phyloP scores from a whole-genome alignment of 2,888 invertebrate genomes.

The Stenoptilia bipunctidactyla region DNA sequence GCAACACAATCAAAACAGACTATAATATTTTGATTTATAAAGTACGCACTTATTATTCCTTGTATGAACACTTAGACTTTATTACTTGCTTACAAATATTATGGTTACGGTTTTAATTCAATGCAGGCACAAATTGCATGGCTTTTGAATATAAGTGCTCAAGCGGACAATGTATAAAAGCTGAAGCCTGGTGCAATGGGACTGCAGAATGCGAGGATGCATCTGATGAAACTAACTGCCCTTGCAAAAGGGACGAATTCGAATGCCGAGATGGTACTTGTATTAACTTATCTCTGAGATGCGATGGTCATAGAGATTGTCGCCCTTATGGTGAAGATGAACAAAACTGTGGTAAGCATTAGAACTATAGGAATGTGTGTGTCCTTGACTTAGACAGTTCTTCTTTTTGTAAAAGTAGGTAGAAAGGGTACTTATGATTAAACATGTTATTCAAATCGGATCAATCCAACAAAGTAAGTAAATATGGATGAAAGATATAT shows the following conservation, averaged over 20 bases:
- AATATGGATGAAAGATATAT: too few relatives aligned
- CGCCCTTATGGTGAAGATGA: slow-evolving; percentile 72
- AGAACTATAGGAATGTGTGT: too few relatives aligned
- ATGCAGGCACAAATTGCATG: slow-evolving; percentile 63
- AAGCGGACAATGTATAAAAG: slow-evolving; percentile 73
- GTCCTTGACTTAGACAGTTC: too few relatives aligned
- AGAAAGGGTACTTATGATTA: too few relatives aligned
- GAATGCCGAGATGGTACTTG: slow-evolving; percentile 76
- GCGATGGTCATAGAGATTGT: slow-evolving; percentile 75
- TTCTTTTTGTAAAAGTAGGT: too few relatives aligned
- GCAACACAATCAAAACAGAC: too few relatives aligned
- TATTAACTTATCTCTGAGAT: slow-evolving; percentile 72
- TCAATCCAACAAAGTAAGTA: too few relatives aligned
- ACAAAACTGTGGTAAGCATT: slow-evolving; percentile 46
- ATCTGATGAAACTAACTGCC: slow-evolving; percentile 52
- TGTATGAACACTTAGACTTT: too few relatives aligned
- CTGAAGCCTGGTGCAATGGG: slow-evolving; percentile 64
- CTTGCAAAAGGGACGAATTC: slow-evolving; percentile 62
- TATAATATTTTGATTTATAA: too few relatives aligned
- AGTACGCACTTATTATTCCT: too few relatives aligned
- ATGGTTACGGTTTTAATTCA: slow-evolving; percentile 52
- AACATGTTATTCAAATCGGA: too few relatives aligned
- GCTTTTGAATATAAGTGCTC: slow-evolving; percentile 74
- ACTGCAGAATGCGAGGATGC: slow-evolving; percentile 62
- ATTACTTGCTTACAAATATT: slow-evolving; percentile 33